Conservation (phyloP, 2,113 vertebrate genomes). For the Pachypanchax playfairii region DNA sequence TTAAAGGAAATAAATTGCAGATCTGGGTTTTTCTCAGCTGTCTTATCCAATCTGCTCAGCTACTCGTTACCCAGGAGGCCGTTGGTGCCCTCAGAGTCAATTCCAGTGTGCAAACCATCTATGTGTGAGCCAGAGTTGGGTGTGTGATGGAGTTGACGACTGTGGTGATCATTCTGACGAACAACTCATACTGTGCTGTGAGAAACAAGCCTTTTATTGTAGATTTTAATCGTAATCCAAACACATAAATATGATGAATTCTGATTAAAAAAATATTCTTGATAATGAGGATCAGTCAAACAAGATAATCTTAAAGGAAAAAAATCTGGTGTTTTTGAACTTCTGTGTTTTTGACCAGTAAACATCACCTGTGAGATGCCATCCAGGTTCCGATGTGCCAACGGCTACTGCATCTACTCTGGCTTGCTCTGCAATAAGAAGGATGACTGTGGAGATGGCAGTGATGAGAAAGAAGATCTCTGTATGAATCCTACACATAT, state of each 20-base stretch:
- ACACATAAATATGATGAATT: neutral
- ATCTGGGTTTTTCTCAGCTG: too few relatives aligned
- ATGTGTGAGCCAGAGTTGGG: constrained; percentile 84
- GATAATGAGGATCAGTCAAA: too few relatives aligned
- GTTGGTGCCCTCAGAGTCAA: constrained; percentile 82
- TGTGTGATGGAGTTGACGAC: constrained; percentile 89
- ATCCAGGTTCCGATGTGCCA: constrained; percentile 70
- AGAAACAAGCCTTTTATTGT: constrained; percentile 51
- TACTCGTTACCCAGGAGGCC: constrained; percentile 90
- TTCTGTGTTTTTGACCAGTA: constrained; percentile 48
- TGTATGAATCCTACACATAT: constrained; percentile 54
- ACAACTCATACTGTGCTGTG: constrained; percentile 88
- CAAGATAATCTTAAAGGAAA: neutral
- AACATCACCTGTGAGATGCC: constrained; percentile 76
- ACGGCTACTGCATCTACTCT: constrained; percentile 72
- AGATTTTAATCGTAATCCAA: neutral
- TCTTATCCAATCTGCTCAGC: constrained; percentile 56
- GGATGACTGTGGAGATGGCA: constrained; percentile 77
- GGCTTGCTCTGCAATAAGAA: constrained; percentile 73
- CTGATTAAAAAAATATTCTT: too few relatives aligned
- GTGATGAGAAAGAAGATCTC: constrained; percentile 70
- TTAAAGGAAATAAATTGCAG: too few relatives aligned
- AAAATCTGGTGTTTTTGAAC: neutral
- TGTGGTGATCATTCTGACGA: constrained; percentile 91
- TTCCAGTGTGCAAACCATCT: constrained; percentile 90